Evolutionary conservation across 2,888 invertebrate genomes (phyloP), one percentile per base, ranked within the genome.

Genomic region (Bombylius discolor): DNA sequence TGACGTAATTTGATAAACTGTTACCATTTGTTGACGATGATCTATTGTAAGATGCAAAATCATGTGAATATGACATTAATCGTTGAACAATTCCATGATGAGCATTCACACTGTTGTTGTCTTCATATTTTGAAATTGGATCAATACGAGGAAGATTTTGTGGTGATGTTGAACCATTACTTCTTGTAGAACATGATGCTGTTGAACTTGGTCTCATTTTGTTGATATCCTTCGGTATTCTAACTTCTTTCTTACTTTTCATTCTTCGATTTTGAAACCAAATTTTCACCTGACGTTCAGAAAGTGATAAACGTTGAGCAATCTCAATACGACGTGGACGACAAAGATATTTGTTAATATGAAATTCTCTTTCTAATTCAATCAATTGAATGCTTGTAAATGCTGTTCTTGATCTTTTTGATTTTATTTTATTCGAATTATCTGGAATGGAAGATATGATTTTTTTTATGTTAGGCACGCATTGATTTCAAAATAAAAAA

Each of bases 321-420:
- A 97, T 95, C 76, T 95, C 94, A 75, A 96, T 94, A 68, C 97
- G 81, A 72, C 96, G 81, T 70, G 94, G 81, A 61, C 96, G 81
- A 51, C 93, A 92, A 68, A 97, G 79, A 77, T 97, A 96, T 70
- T 91, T 83, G 77, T 95, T 95, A 78, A 87, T 92, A 73, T 94
- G 93, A 74, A 96, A 96, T 78, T 96, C 95, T 70, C 92, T 92
- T 73, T 96, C 95, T 65, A 96, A 79, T 75, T 95, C 94, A 71
- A 95, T 79, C 67, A 95, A 91, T 79, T 97, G 96, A 76, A 89
- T 89, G 71, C 95, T 84, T 56, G 95, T 95, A 78, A 95, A 97
- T 33, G 95, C 95, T 53, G 96, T 96, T 62, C 97, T 81, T 66
- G 94, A 90, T 52, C 96, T 81, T 71, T 95, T 95, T 5, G 51